Evolutionary conservation across 2,888 invertebrate genomes (phyloP).

Genomic region (Nematopogon swammerdamellus): DNA sequence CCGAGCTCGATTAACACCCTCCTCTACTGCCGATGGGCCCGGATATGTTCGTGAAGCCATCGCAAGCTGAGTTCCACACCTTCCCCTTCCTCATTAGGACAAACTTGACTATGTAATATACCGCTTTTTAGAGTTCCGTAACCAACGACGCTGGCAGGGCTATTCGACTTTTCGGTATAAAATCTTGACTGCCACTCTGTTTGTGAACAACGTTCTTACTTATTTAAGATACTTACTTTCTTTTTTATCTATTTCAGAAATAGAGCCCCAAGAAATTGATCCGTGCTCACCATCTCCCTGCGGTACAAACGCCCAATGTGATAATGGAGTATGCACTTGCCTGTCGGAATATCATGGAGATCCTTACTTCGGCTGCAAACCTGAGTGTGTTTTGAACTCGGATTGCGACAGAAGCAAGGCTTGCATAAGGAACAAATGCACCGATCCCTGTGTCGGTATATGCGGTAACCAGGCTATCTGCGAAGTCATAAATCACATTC

Average conservation of each 20-base stretch:
- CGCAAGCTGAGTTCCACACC: no score
- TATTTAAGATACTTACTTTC: constrained; percentile 2
- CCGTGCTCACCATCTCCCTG: constrained; percentile 71
- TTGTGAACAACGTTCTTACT: no score
- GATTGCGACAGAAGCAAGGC: constrained; percentile 68
- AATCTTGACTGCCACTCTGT: no score
- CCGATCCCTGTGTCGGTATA: constrained; percentile 68
- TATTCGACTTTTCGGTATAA: no score
- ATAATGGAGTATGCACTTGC: constrained; percentile 67
- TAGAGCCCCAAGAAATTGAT: constrained; percentile 32
- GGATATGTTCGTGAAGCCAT: no score
- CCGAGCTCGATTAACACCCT: no score
- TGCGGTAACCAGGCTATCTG: constrained; percentile 62
- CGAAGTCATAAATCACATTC: constrained; percentile 64
- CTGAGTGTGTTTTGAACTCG: constrained; percentile 74
- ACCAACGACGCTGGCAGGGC: neutral
- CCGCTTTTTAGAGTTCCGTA: neutral
- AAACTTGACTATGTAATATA: no score
- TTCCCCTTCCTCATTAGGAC: no score
- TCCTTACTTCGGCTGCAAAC: constrained; percentile 70
- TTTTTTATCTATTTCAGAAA: constrained; percentile 20
- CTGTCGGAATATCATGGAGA: constrained; percentile 70
- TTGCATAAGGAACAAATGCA: constrained; percentile 72
- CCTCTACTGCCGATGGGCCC: no score
- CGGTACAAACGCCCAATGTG: constrained; percentile 62